Base-by-base conservation (phyloP, 2,113 vertebrate genomes). In the Antechinus stuartii region DNA sequence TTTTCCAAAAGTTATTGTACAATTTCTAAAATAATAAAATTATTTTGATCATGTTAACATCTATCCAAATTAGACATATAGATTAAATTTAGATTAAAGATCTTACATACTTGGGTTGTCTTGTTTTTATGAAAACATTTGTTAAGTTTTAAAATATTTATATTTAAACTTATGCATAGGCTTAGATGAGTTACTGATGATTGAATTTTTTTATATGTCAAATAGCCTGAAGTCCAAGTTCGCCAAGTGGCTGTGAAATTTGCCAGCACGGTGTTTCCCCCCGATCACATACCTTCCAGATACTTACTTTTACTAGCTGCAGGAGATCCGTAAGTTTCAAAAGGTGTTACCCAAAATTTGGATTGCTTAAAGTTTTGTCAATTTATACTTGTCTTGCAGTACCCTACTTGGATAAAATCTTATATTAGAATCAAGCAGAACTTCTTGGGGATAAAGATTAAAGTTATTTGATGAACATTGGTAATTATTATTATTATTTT, bases 171-270 rank as follows among this genome's bases (percentile, higher is more conserved):
- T 91, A 25, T 93, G 91, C n/a, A n/a, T 84, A 90, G 25, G 57
- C 56, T 94, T 22, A 27, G 93, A 76, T 95, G 90, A 93, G 11
- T 92, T 94, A 27, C 53, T 94, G 54, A 49, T 97, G 47, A 96
- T 94, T 96, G 89, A 92, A 89, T 95, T 92, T 89, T 53, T 56
- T 46, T 95, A 93, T 68, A 16, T 96, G 47, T 93, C 54, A 91
- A 91, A 95, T 98, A 99, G 99, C 99, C 99, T 84, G 99, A 99
- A 98, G 99, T 99, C 95, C 99, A 99, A 98, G 99, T 99, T 95
- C 99, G 99, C 42, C 99, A 99, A 97, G 99, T 99, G 96, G 99
- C 99, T 89, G 99, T 99, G 99, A 99, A 99, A 97, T 99, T 99
- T 97, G 99, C 99, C 96, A 99, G 99, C 97, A 99, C 98, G 0